A percentile compares a stretch with the other conserved stretches of the same genome.
Evolutionary conservation across 2,113 vertebrate species (phyloP).

Genomic region (Polyodon spathula): DNA sequence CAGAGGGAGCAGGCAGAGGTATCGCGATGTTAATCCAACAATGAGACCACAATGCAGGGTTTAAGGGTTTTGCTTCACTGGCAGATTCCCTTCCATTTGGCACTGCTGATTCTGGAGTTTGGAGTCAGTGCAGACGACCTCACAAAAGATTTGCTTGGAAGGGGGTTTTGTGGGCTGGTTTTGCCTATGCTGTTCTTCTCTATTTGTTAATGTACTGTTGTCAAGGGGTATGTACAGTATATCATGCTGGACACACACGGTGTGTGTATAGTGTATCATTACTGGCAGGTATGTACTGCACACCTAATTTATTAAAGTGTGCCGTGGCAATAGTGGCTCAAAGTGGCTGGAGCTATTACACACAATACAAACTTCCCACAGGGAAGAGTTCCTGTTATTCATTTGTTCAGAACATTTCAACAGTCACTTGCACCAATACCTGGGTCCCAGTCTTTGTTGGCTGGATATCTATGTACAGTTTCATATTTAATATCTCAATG

Average conservation of each 20-base stretch:
- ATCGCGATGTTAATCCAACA: constrained; percentile 39
- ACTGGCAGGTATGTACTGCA: neutral
- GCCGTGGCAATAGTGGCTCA: too few relatives aligned
- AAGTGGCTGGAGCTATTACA: too few relatives aligned
- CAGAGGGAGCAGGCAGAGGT: constrained; percentile 17
- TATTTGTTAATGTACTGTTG: constrained; percentile 8
- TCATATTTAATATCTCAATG: too few relatives aligned
- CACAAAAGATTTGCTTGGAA: constrained; percentile 74
- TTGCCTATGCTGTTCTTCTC: constrained; percentile 35
- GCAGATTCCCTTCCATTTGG: constrained; percentile 42
- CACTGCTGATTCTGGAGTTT: constrained; percentile 70
- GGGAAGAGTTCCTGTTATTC: too few relatives aligned
- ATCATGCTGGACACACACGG: neutral
- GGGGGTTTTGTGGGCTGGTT: constrained; percentile 44
- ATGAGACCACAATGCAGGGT: constrained; percentile 48
- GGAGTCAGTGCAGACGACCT: constrained; percentile 41
- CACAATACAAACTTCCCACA: too few relatives aligned
- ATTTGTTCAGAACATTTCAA: too few relatives aligned
- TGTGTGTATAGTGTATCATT: too few relatives aligned
- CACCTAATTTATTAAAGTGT: too few relatives aligned
- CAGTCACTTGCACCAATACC: too few relatives aligned
- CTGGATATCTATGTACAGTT: too few relatives aligned
- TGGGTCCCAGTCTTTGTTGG: too few relatives aligned
- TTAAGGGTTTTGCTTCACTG: constrained; percentile 57
- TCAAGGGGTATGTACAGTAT: neutral